Evolutionary conservation across 2,113 vertebrate species (phyloP), one percentile per base, ranked within the genome.

Genomic region (Rhegmatorhina hoffmannsi): DNA sequence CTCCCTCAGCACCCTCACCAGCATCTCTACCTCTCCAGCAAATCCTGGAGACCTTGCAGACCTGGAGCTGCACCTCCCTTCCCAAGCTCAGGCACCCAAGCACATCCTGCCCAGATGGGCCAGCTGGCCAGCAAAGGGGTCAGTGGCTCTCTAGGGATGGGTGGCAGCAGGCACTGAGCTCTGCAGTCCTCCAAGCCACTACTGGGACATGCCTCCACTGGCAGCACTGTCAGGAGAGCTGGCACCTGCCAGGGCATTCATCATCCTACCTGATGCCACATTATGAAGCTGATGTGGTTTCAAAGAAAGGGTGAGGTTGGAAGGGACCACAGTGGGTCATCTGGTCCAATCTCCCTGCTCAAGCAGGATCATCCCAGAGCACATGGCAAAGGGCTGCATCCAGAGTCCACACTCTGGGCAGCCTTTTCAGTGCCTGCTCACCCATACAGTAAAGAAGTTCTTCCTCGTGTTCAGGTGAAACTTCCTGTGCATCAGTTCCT

Each of bases 151-250:
- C 64, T 2, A 1, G 43, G 29, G 38, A 43, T 0, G 2, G 46
- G 6, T 9, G 29, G 62, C 17, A 56, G 62, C 50, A 43, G 44
- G 40, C 0, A 0, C 50, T 52, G 62, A 87, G 72, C 50, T 40
- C 40, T 64, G 55, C 9, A 3, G 36, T 50, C 17, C 34, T 33
- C 47, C 10, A 5, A 68, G 75, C 28, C 7, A 3, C 46, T 13
- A 1, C 9, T 2, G 1, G 72, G 56, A 81, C 29, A 15, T 15
- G 8, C 20, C 49, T 67, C 9, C 26, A 31, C 15, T 0, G 0
- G 60, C 33, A 64, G 62, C 0, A 0, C 36, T 43, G 58, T 3
- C 50, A 0, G 0, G 9, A 68, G 31, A 49, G 40, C 40, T 40
- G 40, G 5, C 40, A 40, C 40, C 40, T 40, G 38, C 85, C 84